Evolutionary conservation across 2,888 invertebrate species (phyloP), one percentile per base, ranked within the genome.

Genomic region (Leptothorax acervorum): DNA sequence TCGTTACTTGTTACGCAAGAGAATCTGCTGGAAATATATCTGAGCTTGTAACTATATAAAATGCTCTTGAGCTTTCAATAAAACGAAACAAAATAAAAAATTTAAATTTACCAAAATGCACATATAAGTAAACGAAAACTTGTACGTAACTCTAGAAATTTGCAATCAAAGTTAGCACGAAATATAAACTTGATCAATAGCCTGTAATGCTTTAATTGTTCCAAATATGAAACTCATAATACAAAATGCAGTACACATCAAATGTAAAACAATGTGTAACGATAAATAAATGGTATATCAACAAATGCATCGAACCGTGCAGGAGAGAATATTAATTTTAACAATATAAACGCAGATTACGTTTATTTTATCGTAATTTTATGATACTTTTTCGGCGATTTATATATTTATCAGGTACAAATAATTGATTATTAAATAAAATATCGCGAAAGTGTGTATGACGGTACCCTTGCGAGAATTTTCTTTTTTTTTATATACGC

Each of bases 1-100:
- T 39, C 88, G 82, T 57, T 84, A 74, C 35, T 31, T 62, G 15
- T 39, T 74, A 8, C 68, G 28, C 55, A 84, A 78, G 73, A 76
- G 39, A 84, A 5, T 28, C 39, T 81, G 71, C 12, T 81, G 79
- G 79, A 71, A 48, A 60, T 71, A 60, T 71, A 71, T 55, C 18
- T 62, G 18, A 45, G 39, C 8, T 62, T 71, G 11, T 81, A 57
- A 78, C 23, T 45, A 45, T 15, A n/a, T 6, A 9, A 45, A 28
- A 31, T 48, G 11, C 0, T 31, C 0, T 18, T 18, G 9, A 9
- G 45, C 1, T 8, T 51, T 4, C 4, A 2, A 66, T 45, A 45
- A 9, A 48, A 68, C 18, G 8, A 73, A 45, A 60, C 8, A 11
- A 28, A 74, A 35, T 48, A 15, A 62, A 48, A 48, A 62, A 11